Conservation (phyloP, 1,140 invertebrate genomes). For the Chlorops oryzae region DNA sequence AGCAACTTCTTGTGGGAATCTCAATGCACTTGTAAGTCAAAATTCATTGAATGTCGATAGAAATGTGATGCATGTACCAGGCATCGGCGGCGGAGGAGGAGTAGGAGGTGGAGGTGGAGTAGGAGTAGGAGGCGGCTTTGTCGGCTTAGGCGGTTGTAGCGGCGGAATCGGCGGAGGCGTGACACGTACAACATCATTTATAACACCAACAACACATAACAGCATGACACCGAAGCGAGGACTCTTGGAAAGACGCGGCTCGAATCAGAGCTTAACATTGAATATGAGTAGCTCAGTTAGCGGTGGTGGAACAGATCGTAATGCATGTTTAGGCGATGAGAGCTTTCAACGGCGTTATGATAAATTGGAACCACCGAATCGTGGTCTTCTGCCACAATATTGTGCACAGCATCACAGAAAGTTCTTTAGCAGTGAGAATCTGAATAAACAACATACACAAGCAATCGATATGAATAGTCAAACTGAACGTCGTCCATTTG, state of each 20-base stretch:
- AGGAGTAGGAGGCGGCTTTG: slow-evolving; percentile 8
- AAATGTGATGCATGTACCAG: too few relatives aligned
- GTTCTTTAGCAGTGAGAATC: slow-evolving; percentile 44
- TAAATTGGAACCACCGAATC: not conserved
- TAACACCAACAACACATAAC: slow-evolving; percentile 18
- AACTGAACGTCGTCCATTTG: slow-evolving; percentile 30
- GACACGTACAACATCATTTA: slow-evolving; percentile 17
- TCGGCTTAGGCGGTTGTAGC: slow-evolving; percentile 13
- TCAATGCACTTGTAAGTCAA: slow-evolving; percentile 54
- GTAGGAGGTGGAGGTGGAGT: too few relatives aligned
- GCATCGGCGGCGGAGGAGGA: too few relatives aligned
- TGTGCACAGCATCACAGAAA: slow-evolving; percentile 49
- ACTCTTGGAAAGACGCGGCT: slow-evolving; percentile 70
- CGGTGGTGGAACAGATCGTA: slow-evolving; percentile 12
- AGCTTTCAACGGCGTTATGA: not conserved
- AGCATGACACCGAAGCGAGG: slow-evolving; percentile 54
- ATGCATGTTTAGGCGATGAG: slow-evolving; percentile 10
- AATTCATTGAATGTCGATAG: slow-evolving; percentile 46
- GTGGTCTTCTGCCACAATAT: slow-evolving; percentile 30
- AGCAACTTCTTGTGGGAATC: slow-evolving; percentile 43
- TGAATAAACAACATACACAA: slow-evolving; percentile 27
- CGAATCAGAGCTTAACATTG: slow-evolving; percentile 79
- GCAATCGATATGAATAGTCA: slow-evolving; percentile 24
- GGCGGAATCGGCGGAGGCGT: slow-evolving; percentile 22
- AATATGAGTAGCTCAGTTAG: slow-evolving; percentile 46